Percentiles rank a stretch among this genome's conserved stretches.
Conservation (phyloP, 2,797 vertebrate genomes). For the Phrynocephalus vlangalii region DNA sequence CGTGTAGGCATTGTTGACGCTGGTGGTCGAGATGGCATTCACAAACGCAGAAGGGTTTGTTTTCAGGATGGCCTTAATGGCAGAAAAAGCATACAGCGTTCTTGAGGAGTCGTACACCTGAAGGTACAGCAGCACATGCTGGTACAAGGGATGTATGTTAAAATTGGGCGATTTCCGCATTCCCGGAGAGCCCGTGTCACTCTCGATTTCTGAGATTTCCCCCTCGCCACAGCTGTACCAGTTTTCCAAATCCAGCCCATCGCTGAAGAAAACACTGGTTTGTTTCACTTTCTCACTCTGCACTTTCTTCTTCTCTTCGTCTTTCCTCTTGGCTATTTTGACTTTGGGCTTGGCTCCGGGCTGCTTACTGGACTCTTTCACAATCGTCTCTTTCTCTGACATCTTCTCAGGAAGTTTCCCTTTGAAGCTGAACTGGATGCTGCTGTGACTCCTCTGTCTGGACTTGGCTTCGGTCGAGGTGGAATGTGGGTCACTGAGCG, state of each 20-base stretch:
- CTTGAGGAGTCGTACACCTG: slow-evolving; percentile 98
- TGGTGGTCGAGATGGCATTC: slow-evolving; percentile 96
- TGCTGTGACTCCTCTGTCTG: slow-evolving; percentile 93
- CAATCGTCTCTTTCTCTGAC: slow-evolving; percentile 87
- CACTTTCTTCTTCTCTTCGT: slow-evolving; percentile 88
- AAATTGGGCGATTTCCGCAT: slow-evolving; percentile 85
- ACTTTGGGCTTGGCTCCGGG: slow-evolving; percentile 95
- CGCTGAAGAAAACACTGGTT: slow-evolving; percentile 94
- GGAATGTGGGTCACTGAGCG: slow-evolving; percentile 77
- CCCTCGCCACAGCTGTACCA: slow-evolving; percentile 99
- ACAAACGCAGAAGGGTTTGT: slow-evolving; percentile 94
- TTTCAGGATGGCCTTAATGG: slow-evolving; percentile 93
- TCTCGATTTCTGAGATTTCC: slow-evolving; percentile 98
- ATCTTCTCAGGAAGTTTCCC: slow-evolving; percentile 91
- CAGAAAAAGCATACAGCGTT: slow-evolving; percentile 92
- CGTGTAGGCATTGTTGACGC: slow-evolving; percentile 96
- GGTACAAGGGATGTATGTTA: slow-evolving; percentile 96
- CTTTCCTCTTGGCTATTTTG: slow-evolving; percentile 89
- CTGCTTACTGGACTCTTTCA: slow-evolving; percentile 81
- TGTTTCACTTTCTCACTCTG: slow-evolving; percentile 88
- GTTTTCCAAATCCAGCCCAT: slow-evolving; percentile 97
- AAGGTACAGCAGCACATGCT: slow-evolving; percentile 95
- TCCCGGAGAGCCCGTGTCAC: slow-evolving; percentile 92
- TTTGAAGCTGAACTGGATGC: slow-evolving; percentile 94
- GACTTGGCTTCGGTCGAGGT: slow-evolving; percentile 81